phyloP scores from a whole-genome alignment of 2,888 invertebrate genomes.

The Pseudococcus viburni region DNA sequence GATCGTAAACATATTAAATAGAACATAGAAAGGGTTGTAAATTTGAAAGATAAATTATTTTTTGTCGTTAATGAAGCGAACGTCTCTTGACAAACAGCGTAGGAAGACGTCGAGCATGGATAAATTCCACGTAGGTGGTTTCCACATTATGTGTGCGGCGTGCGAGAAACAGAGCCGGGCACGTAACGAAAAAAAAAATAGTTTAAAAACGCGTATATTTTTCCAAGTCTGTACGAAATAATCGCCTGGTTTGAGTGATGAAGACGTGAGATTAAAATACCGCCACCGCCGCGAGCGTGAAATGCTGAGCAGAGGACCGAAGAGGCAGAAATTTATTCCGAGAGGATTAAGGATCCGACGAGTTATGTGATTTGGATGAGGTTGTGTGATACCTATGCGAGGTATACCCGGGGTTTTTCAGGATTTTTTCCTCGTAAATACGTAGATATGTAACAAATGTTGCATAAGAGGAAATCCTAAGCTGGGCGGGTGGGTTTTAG shows the following conservation, averaged over 20 bases:
- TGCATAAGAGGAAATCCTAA: too few species aligned
- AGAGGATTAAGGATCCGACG: background rate
- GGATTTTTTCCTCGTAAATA: too few species aligned
- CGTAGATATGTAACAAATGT: too few species aligned
- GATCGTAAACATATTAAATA: constrained; percentile 43
- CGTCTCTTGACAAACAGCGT: constrained; percentile 52
- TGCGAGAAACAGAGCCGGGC: background rate
- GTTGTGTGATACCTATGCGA: background rate
- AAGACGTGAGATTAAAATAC: background rate
- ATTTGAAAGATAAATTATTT: constrained; percentile 52
- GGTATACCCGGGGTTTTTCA: background rate
- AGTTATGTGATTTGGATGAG: background rate
- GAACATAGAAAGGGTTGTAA: constrained; percentile 55
- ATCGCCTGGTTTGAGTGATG: constrained; percentile 35
- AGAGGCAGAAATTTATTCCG: background rate
- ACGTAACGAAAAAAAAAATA: constrained; percentile 7
- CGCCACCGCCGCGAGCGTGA: background rate
- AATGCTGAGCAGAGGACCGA: background rate
- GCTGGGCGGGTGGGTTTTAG: too few species aligned
- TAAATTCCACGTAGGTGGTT: constrained; percentile 51
- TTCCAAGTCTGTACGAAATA: constrained; percentile 28
- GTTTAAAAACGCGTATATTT: constrained; percentile 25
- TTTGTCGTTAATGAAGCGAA: constrained; percentile 55
- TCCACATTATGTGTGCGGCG: background rate
- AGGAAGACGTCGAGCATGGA: background rate